These are phyloP conservation scores for Sarcophaga bullata DNA, from an alignment of 1,140 invertebrate species.

Conservation along the genomic window DNA sequence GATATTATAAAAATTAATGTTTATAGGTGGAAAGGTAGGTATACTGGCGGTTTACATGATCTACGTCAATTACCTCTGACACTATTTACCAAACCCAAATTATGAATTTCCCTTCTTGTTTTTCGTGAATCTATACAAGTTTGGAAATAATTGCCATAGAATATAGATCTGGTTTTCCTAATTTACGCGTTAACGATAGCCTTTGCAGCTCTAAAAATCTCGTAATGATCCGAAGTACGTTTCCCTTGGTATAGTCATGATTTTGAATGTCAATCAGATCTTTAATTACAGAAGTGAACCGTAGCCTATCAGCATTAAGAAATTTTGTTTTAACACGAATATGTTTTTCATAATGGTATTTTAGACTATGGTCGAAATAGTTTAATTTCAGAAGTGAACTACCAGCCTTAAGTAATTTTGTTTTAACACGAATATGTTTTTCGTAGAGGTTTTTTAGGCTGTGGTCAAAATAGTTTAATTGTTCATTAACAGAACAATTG, in stretches of 20 bases:
- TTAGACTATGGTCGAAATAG: background rate
- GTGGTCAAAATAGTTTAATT: background rate
- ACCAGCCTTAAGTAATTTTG: background rate
- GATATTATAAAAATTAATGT: too few relatives aligned
- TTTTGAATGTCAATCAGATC: background rate
- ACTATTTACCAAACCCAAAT: too few relatives aligned
- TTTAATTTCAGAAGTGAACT: background rate
- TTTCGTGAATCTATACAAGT: too few relatives aligned
- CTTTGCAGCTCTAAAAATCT: background rate
- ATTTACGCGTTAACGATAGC: background rate
- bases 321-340: background rate
- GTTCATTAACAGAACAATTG: background rate
- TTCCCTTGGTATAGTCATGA: background rate
- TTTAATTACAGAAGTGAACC: background rate
- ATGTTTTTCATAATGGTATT: background rate
- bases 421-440: background rate
- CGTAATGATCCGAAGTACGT: background rate
- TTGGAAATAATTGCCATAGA: background rate
- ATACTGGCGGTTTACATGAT: too few relatives aligned
- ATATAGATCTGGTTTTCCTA: background rate
- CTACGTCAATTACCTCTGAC: too few relatives aligned
- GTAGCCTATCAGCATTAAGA: background rate
- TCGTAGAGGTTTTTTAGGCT: background rate
- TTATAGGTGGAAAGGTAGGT: too few relatives aligned
- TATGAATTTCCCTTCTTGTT: too few relatives aligned